phyloP scores from a whole-genome alignment of 2,113 vertebrate species.

The Mandrillus leucophaeus region DNA sequence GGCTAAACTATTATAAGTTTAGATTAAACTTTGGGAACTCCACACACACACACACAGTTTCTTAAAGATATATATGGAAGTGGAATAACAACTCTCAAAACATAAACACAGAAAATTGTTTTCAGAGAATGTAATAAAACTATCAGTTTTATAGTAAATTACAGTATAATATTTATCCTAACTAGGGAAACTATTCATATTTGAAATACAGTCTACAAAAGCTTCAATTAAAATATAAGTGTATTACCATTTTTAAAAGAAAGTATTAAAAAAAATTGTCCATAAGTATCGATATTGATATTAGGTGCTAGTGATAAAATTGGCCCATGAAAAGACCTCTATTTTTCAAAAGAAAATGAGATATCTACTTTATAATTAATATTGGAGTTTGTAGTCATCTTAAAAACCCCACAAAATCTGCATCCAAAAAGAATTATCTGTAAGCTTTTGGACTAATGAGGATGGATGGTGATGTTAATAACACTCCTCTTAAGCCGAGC shows the following conservation, averaged over 20 bases:
- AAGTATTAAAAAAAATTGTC: neutral
- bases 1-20: neutral
- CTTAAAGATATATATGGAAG: conserved; percentile 9
- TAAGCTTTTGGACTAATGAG: neutral
- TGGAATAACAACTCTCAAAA: neutral
- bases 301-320: neutral
- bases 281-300: neutral
- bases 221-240: conserved; percentile 16
- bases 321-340: neutral
- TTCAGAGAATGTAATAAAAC: neutral
- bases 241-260: conserved; percentile 26
- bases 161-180: neutral
- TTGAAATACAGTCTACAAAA: neutral
- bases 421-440: neutral
- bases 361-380: neutral
- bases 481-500: neutral
- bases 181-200: conserved; percentile 13
- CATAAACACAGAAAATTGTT: neutral
- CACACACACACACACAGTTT: neutral
- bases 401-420: neutral
- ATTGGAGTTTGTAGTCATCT: neutral
- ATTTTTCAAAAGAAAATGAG: conserved; percentile 1
- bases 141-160: neutral
- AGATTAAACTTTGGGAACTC: conserved; percentile 24
- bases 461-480: neutral